A percentile compares a stretch with the other conserved stretches of the same genome.
Conservation (phyloP, 2,888 invertebrate species). For the Caenorhabditis drosophilae region DNA sequence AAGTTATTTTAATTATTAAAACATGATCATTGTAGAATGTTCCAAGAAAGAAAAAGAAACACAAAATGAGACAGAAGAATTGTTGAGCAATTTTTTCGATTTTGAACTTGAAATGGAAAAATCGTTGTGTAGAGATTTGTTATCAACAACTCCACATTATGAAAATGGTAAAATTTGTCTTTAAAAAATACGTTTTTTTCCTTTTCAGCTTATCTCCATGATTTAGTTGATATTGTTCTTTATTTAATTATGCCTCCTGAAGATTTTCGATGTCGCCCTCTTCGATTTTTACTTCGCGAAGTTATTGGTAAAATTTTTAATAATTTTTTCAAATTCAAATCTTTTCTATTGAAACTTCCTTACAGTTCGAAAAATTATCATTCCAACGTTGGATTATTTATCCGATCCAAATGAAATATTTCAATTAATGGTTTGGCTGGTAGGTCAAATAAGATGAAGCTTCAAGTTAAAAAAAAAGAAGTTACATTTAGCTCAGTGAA, state of each 20-base stretch:
- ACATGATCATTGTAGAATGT: not conserved
- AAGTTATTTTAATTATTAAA: not conserved
- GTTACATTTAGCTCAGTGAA: slow-evolving; percentile 78
- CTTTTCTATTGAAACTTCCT: too few relatives aligned
- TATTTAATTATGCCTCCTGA: slow-evolving; percentile 83
- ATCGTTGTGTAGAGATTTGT: slow-evolving; percentile 80
- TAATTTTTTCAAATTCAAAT: not conserved
- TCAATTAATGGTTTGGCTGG: slow-evolving; percentile 85
- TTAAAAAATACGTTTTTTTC: too few relatives aligned
- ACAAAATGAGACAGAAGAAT: slow-evolving; percentile 62
- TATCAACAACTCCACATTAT: slow-evolving; percentile 77
- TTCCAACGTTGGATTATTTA: slow-evolving; percentile 78
- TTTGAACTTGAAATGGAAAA: slow-evolving; percentile 86
- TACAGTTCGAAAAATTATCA: slow-evolving; percentile 74
- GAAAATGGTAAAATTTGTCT: too few relatives aligned
- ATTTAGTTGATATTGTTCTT: slow-evolving; percentile 81
- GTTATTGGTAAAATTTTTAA: slow-evolving; percentile 54
- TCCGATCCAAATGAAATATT: slow-evolving; percentile 91
- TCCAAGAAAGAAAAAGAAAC: not conserved
- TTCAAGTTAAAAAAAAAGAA: not conserved
- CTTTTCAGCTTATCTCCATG: slow-evolving; percentile 82
- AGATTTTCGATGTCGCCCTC: slow-evolving; percentile 83
- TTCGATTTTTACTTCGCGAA: slow-evolving; percentile 77
- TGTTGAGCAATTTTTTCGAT: slow-evolving; percentile 85
- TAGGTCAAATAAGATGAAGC: slow-evolving; percentile 72